Evolutionary conservation across 2,888 invertebrate species (phyloP), one percentile per base, ranked within the genome.

Genomic region (Chloroclystis v-ata): DNA sequence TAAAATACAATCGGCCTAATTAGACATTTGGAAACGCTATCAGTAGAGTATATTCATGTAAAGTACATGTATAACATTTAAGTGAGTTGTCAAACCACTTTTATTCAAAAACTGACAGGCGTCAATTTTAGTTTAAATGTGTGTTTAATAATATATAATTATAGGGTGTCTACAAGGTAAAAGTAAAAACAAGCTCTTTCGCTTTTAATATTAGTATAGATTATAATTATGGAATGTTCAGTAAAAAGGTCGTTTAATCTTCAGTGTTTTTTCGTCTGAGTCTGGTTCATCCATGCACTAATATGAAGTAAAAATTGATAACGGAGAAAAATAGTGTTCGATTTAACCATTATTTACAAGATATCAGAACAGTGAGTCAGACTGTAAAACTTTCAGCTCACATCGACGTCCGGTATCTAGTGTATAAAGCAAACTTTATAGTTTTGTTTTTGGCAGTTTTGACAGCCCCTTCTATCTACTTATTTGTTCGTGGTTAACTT

Each of bases 381-480:
- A 70, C 72, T 77, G 66, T 75, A 73, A 72, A 78, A 76, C 64
- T 57, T 67, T 66, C 75, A 75, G 77, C 69, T 77, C 82, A 86
- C 77, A 83, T 71, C 61, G 85, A 87, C 84, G 84, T 83, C 75
- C 73, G 83, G 76, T 84, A 82, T 82, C 82, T 75, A 75, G 70
- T 68, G 82, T 76, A 80, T 83, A 78, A 78, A 82, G 74, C 81
- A 75, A 86, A 87, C 80, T 88, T 89, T 88, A 89, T 88, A 84
- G 89, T 86, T 87, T 88, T 89, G 88, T 89, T 89, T 88, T 88
- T 87, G 85, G 81, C 85, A 86, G 85, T 87, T 87, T 79, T 83
- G 86, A 87, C 87, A 78, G 71, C 16, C 32, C 76, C 78, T 78
- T 80, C 82, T 79, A 77, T 84, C 82, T 83, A 82, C 81, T 84